phyloP scores from a whole-genome alignment of 2,888 invertebrate species.

The Erynnis tages region DNA sequence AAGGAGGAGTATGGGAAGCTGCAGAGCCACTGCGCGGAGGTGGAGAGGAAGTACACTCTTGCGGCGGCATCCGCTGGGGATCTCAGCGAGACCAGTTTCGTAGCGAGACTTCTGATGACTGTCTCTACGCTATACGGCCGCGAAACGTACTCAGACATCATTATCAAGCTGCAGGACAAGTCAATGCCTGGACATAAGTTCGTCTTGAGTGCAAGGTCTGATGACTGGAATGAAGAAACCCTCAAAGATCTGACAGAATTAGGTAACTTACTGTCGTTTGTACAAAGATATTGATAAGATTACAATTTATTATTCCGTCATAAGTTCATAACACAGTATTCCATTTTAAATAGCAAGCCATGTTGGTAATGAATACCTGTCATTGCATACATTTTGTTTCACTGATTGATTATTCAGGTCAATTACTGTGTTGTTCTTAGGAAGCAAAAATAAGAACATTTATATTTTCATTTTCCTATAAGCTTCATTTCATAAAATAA shows the following conservation, averaged over 20 bases:
- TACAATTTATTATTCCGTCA: no score
- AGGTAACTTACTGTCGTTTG: no score
- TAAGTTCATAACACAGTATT: no score
- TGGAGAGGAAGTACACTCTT: constrained; percentile 92
- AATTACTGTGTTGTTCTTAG: no score
- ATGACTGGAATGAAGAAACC: constrained; percentile 90
- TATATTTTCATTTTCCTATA: no score
- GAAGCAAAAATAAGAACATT: no score
- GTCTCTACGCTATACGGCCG: constrained; percentile 92
- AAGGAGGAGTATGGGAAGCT: constrained; percentile 96
- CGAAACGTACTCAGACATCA: constrained; percentile 91
- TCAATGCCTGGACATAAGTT: constrained; percentile 93
- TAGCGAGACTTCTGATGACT: constrained; percentile 89
- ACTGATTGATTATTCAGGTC: no score
- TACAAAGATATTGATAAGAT: no score
- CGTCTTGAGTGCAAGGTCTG: constrained; percentile 92
- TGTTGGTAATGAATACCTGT: no score
- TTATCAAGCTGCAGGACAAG: constrained; percentile 86
- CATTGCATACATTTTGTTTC: no score
- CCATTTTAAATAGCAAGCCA: no score
- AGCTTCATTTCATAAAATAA: no score
- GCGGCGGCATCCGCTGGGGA: constrained; percentile 85
- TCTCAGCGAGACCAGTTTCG: constrained; percentile 89
- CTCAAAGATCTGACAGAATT: constrained; percentile 85
- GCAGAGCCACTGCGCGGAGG: constrained; percentile 89